Base-by-base conservation (phyloP, 2,113 vertebrate genomes). In the Poecile atricapillus region DNA sequence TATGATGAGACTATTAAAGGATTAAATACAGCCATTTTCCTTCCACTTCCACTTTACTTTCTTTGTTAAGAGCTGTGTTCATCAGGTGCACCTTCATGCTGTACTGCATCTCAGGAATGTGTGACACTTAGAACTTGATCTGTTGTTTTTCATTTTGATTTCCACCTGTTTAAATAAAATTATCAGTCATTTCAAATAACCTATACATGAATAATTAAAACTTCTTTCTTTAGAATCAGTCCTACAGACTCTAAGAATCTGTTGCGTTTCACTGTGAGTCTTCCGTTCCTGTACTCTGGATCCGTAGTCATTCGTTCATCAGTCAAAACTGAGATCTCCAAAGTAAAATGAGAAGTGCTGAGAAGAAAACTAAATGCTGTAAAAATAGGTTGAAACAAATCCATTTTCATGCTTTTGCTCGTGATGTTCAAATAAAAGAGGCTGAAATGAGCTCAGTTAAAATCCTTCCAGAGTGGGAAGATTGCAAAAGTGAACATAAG, bases 361-460 rank as follows among this genome's bases (percentile, higher is more conserved):
- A 35, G 75, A 47, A 65, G 56, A 89, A 94, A 93, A 58, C 7
- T 4, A 73, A 89, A 65, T 56, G 18, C 60, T 85, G 14, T 27
- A 92, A 94, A 96, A 94, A 93, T 73, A 96, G 78, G 25, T 76
- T 93, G 92, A 94, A 97, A 58, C 31, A 64, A 95, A 93, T 83
- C 55, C 20, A 83, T 94, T 96, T 94, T 69, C 75, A 73, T 85
- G 78, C 70, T 85, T 94, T 85, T 83, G 16, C 43, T 90, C 18
- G 3, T 11, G 55, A 87, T 93, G n/a, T 83, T 87, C 52, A 83
- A 95, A 90, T 94, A 88, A 76, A 94, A 93, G 43, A 52, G 14
- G 23, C 58, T 83, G 74, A 79, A 89, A 85, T 60, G 46, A 91
- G 53, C 83, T 87, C 81, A 37, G 73, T 71, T 79, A 82, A 53